These are phyloP conservation scores for Lamproptera curius DNA, from an alignment of 2,888 invertebrate genomes.

Conservation along the genomic window DNA sequence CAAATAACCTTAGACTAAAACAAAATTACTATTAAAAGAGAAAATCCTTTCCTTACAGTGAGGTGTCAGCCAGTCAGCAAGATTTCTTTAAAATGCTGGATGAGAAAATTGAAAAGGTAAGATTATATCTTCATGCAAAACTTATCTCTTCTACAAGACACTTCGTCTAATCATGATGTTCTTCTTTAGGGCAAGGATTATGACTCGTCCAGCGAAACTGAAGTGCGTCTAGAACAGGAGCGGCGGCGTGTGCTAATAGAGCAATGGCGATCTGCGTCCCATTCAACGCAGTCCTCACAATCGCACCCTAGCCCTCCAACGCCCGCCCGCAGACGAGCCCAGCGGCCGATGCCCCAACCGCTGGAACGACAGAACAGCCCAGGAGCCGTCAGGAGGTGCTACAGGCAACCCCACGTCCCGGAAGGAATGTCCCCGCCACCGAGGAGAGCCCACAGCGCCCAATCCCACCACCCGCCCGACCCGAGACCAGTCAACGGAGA, in stretches of 20 bases:
- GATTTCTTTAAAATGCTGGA: constrained; percentile 96
- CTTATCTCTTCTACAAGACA: no score
- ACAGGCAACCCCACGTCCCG: constrained; percentile 54
- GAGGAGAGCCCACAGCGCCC: constrained; percentile 58
- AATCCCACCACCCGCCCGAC: constrained; percentile 53
- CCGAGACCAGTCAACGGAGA: constrained; percentile 58
- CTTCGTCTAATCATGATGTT: background rate
- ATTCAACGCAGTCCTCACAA: constrained; percentile 62
- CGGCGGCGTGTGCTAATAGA: constrained; percentile 82
- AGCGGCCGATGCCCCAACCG: constrained; percentile 50
- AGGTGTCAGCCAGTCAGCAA: constrained; percentile 92
- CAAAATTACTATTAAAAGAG: no score
- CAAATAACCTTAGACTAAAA: no score
- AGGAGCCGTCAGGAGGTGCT: constrained; percentile 52
- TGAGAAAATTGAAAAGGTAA: constrained; percentile 92
- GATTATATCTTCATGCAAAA: background rate
- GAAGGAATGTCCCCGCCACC: constrained; percentile 67
- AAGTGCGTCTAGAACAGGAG: constrained; percentile 82
- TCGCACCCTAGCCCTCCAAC: constrained; percentile 61
- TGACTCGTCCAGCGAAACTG: constrained; percentile 87
- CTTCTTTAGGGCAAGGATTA: constrained; percentile 86
- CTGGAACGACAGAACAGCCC: constrained; percentile 64
- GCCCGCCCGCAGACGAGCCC: constrained; percentile 53
- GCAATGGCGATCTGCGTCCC: constrained; percentile 87
- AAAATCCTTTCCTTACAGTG: constrained; percentile 82